Evolutionary conservation across 2,888 invertebrate genomes (phyloP), one percentile per base, ranked within the genome.

Genomic region (Agapostemon virescens): DNA sequence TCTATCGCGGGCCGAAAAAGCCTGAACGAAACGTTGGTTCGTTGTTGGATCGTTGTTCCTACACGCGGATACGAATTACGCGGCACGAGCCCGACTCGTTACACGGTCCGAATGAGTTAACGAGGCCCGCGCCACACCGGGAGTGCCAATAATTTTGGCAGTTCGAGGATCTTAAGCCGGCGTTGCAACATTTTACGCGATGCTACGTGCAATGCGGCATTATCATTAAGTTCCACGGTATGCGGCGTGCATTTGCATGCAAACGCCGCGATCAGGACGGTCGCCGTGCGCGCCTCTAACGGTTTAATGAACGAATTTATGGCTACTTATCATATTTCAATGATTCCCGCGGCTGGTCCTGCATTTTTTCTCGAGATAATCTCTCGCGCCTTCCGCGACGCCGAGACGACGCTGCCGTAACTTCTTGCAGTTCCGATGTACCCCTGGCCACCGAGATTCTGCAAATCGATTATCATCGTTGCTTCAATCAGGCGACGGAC

Each of bases 221-320:
- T 79, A 74, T 74, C 81, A 30, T 81, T 81, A 79, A 81, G 55
- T 81, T 63, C 38, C 70, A 42, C 74, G 67, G 66, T 71, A 79
- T 36, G 79, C 63, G 30, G 71, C 17, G n/a, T 23, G 55, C 74
- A 81, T 81, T 81, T 79, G 64, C 79, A 81, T 74, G 63, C 68
- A 74, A 81, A 74, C 81, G 81, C 61, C 66, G 63, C 61, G 66
- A 49, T 30, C 33, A 33, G 64, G n/a, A n/a, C 42, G 68, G 17
- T 15, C 15, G 26, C 68, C 42, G 61, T 42, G 36, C 38, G 63
- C 36, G 26, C 30, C 58, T 66, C 72, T 49, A 73, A 68, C 72
- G 74, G 33, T 79, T 72, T 82, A 77, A 77, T 69, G 82, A 77
- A 79, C 79, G 71, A 77, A 75, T 82, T 82, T 82, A 84, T 84